Percentiles rank a stretch among this genome's conserved stretches.
These are phyloP conservation scores for Phocides pigmalion DNA, from an alignment of 1,140 invertebrate genomes.

Conservation along the genomic window DNA sequence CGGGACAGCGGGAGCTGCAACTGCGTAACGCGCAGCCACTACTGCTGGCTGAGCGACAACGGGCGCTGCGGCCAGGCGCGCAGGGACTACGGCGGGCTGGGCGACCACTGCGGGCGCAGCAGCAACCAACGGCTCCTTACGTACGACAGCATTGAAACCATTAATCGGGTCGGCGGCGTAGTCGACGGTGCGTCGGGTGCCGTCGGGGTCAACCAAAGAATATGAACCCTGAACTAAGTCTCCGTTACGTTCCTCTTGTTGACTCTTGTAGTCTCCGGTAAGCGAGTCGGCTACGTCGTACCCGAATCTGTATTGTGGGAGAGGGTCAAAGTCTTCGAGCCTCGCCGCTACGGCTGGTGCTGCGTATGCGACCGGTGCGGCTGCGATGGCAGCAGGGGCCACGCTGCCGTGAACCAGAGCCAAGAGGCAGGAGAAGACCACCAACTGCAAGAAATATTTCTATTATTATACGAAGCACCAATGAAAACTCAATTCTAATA, in stretches of 20 bases:
- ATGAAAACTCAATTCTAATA: background rate
- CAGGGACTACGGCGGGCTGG: constrained; percentile 55
- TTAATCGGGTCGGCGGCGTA: constrained; percentile 85
- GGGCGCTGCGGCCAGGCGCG: constrained; percentile 45
- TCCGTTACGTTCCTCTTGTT: constrained; percentile 85
- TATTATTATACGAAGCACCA: background rate
- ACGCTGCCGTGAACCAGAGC: constrained; percentile 63
- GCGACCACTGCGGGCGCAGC: constrained; percentile 67
- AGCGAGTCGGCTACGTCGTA: constrained; percentile 86
- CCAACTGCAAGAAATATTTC: constrained; percentile 56
- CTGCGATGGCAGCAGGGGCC: constrained; percentile 60
- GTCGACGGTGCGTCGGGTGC: constrained; percentile 83
- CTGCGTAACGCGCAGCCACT: constrained; percentile 40
- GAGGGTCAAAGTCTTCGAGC: constrained; percentile 84
- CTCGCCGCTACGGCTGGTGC: constrained; percentile 68
- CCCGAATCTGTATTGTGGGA: constrained; percentile 85
- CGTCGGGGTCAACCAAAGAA: constrained; percentile 85
- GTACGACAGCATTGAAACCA: constrained; percentile 86
- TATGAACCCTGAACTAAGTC: constrained; percentile 86
- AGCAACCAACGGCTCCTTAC: constrained; percentile 69
- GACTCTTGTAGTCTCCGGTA: constrained; percentile 86
- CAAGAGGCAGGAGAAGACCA: constrained; percentile 67
- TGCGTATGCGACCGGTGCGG: constrained; percentile 62
- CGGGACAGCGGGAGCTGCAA: constrained; percentile 40
- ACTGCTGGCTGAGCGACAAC: constrained; percentile 25